Evolutionary conservation across 2,888 invertebrate genomes (phyloP), one percentile per base, ranked within the genome.

Genomic region (Nemotelus pantherinus): DNA sequence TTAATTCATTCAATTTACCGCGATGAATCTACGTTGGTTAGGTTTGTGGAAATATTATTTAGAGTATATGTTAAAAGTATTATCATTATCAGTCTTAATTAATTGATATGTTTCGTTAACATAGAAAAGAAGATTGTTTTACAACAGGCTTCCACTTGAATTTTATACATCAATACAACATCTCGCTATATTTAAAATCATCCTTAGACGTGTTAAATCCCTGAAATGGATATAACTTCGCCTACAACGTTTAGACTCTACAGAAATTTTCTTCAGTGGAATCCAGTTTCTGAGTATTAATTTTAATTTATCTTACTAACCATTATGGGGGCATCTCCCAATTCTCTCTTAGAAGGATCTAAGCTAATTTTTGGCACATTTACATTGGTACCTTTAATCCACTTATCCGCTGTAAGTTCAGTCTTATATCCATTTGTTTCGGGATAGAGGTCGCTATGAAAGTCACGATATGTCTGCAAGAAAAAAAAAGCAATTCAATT

Each of bases 361-460:
- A 97, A 88, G 64, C 93, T 95, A 83, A 96, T 94, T 88, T 92
- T 94, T 77, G 92, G 91, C 79, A 95, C 91, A n/a, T 92, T 89
- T 76, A 91, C 89, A 86, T 95, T 93, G 72, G 90, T 89, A 55
- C 95, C 94, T 80, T 90, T 90, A 78, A 95, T 89, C 98, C 98
- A 98, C 85, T 94, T 92, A 7, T 91, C 89, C 6, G 95, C 93
- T 78, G 91, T 92, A 83, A 96, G 89, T 82, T 94, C 93, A 3
- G 97, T 94, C 80, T 93, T 90, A 68, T 90, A 92, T 65, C 96
- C 95, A 53, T 91, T 89, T 0, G 98, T 98, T 78, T 96, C 96
- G 0, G 98, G 98, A 88, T 95, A 98, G 79, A 98, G 88, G 87
- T 98, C 98, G 2, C 93, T 93, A 88, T 98, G 98, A 86, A 96